Evolutionary conservation across 2,888 invertebrate genomes (phyloP), one percentile per base, ranked within the genome.

Genomic region (Brachylomia viminalis): DNA sequence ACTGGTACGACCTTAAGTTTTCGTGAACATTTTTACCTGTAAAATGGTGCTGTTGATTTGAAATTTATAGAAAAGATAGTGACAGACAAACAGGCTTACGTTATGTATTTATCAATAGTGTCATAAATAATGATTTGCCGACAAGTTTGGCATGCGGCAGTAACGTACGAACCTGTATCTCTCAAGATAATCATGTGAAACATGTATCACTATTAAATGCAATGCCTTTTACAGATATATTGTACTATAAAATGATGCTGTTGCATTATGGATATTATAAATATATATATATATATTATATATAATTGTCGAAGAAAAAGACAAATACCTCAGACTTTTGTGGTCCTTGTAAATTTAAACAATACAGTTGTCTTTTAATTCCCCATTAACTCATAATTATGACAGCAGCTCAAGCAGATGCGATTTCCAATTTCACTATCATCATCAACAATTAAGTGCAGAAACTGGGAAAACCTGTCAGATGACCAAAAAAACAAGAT

Each of bases 81-180:
- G 38, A 38, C 8, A 8, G 42, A 42, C 42, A 42, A 42, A 42
- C 42, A 42, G 42, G 42, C 38, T 38, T 38, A 38, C 38, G n/a
- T 6, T 38, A 38, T 38, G 6, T 38, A 42, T 42, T 10, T 42
- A 42, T 42, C 10, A 42, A 42, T 42, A 42, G 8, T 42, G 42
- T 42, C 30, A 42, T 68, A 52, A 56, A 52, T 54, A 61, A 23
- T 56, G 5, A 49, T 49, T 69, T 33, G 13, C 20, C 13, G 47
- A 62, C 17, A 45, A 47, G 69, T 66, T 75, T 17, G 83, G 84
- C n/a, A 83, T 84, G 84, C 86, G 86, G 86, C 45, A 86, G 86
- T 80, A 64, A 17, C n/a, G 27, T 64, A 30, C 33, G 5, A 61
- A 68, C 59, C 45, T 56, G 27, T 70, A 20, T 71, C 5, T 72